Evolutionary conservation across 2,888 invertebrate genomes (phyloP).

Genomic region (Lottia scabra): DNA sequence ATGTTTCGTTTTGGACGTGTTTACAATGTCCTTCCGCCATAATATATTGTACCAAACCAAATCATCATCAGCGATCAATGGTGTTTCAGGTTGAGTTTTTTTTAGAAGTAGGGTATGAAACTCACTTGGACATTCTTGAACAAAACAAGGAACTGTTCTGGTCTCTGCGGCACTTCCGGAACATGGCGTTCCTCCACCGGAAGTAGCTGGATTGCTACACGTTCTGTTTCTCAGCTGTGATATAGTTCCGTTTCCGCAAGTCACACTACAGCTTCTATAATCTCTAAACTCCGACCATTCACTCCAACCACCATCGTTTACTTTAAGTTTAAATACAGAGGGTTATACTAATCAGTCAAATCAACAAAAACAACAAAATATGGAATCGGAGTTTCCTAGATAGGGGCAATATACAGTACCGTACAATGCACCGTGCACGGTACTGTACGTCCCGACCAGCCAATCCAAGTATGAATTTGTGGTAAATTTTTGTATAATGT

Average conservation of each 20-base stretch:
- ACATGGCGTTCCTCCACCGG: neutral
- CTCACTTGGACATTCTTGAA: neutral
- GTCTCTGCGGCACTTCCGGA: neutral
- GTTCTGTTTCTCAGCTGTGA: neutral
- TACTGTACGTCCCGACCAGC: no score
- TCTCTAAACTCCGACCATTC: neutral
- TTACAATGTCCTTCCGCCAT: no score
- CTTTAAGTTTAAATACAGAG: neutral
- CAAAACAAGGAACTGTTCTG: neutral
- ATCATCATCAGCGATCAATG: neutral
- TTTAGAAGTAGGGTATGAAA: neutral
- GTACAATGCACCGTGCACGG: no score
- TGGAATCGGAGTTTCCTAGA: no score
- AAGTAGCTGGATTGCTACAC: neutral
- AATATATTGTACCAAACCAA: neutral
- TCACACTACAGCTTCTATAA: neutral
- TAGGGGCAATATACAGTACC: no score
- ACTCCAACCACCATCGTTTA: neutral
- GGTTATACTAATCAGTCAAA: no score
- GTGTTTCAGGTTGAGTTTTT: neutral
- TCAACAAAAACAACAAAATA: no score
- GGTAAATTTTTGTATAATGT: no score
- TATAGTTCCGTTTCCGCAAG: neutral
- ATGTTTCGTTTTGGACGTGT: no score
- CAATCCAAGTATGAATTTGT: no score